phyloP scores from a whole-genome alignment of 2,113 vertebrate species.

The Pterocles gutturalis region DNA sequence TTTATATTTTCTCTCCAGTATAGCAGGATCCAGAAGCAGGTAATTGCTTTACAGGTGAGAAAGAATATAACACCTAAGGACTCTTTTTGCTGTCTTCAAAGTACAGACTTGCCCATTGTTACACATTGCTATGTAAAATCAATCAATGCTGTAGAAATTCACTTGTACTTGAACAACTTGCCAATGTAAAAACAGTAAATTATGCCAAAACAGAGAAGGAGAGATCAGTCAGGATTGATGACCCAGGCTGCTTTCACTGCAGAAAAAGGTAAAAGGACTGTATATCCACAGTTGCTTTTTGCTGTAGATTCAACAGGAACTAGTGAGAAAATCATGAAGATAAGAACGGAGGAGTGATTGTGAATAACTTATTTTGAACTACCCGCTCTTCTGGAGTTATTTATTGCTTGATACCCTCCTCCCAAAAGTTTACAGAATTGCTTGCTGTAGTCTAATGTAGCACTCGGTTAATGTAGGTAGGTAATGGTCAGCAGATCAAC shows the following conservation, averaged over 20 bases:
- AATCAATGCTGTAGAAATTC: constrained; percentile 49
- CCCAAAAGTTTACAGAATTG: constrained; percentile 35
- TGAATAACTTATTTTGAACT: constrained; percentile 21
- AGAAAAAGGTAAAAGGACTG: not conserved
- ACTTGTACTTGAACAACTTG: constrained; percentile 61
- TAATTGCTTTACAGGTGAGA: constrained; percentile 50
- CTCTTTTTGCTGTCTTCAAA: constrained; percentile 43
- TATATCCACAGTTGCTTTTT: not conserved
- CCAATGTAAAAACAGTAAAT: constrained; percentile 40
- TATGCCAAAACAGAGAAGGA: constrained; percentile 24
- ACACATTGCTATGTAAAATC: constrained; percentile 18
- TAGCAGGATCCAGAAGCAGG: constrained; percentile 26
- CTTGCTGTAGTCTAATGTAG: constrained; percentile 44
- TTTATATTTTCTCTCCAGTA: not conserved
- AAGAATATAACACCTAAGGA: constrained; percentile 54
- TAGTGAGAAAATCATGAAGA: constrained; percentile 3
- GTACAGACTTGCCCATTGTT: constrained; percentile 5
- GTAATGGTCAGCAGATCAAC: not conserved
- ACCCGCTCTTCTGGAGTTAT: not conserved
- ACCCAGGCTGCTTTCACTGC: not conserved
- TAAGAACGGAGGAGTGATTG: not conserved
- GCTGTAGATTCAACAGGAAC: not conserved
- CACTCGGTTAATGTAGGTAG: not conserved
- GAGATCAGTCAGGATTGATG: not conserved
- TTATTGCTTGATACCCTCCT: not conserved